These are phyloP conservation scores for Thysanoteuthis rhombus DNA, from an alignment of 2,888 invertebrate genomes.

Conservation along the genomic window DNA sequence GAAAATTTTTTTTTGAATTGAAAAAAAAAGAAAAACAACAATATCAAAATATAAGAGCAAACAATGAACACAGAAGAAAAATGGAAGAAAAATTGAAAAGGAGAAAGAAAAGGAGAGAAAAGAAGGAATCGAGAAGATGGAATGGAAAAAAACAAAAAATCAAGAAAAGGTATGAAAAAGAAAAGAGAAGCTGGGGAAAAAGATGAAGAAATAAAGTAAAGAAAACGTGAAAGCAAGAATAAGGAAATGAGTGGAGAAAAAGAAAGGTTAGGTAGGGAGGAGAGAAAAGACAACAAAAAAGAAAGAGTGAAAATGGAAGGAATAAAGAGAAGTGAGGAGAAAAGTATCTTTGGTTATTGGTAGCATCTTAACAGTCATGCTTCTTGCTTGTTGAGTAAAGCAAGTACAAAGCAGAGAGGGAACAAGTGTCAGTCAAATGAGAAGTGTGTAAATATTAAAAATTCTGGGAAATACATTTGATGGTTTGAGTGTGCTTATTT, in stretches of 20 bases:
- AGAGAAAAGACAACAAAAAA: not conserved
- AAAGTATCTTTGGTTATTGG: not conserved
- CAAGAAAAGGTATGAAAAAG: not conserved
- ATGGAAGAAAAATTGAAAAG: not conserved
- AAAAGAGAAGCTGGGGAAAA: not conserved
- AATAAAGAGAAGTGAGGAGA: not conserved
- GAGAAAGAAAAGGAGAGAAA: not conserved
- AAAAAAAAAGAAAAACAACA: not conserved
- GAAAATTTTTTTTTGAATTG: not conserved
- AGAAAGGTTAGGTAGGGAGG: not conserved
- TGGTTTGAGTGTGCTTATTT: not conserved
- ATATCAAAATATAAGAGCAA: not conserved
- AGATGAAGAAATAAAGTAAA: not conserved
- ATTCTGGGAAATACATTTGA: not conserved
- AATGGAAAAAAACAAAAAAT: not conserved
- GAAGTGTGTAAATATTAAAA: slow-evolving; percentile 12
- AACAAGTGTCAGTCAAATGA: not conserved
- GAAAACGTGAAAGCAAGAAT: not conserved
- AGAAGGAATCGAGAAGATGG: not conserved
- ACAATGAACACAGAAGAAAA: not conserved
- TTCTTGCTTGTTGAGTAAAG: not conserved
- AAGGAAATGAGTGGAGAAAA: not conserved
- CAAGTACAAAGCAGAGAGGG: not conserved
- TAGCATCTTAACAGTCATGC: not conserved
- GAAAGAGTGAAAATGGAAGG: not conserved